A percentile compares a stretch with the other conserved stretches of the same genome.
These are phyloP conservation scores for Larimichthys crocea DNA, from an alignment of 2,113 vertebrate species.

Conservation along the genomic window DNA sequence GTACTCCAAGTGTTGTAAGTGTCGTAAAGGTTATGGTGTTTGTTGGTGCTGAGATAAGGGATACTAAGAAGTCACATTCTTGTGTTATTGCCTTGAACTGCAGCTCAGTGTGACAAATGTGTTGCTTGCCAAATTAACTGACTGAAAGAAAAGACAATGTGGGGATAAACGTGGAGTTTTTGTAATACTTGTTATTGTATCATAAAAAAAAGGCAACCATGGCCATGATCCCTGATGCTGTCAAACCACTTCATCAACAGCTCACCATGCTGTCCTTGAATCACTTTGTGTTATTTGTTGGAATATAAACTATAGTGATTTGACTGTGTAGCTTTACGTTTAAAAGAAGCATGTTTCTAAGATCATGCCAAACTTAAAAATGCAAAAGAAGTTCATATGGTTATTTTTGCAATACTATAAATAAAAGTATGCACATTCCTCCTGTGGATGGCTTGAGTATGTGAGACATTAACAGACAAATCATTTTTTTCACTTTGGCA, in stretches of 20 bases:
- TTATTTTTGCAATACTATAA: slow-evolving; percentile 56
- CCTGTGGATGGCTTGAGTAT: slow-evolving; percentile 19
- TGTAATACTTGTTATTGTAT: slow-evolving; percentile 21
- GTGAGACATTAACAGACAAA: slow-evolving; percentile 5
- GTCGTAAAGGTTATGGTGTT: slow-evolving; percentile 45
- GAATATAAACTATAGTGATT: slow-evolving; percentile 65
- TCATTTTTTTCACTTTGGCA: neutral
- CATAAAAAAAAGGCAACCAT: neutral
- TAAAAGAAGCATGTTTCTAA: slow-evolving; percentile 59
- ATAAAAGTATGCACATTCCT: slow-evolving; percentile 56
- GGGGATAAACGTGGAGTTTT: slow-evolving; percentile 7
- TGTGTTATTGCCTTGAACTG: slow-evolving; percentile 45
- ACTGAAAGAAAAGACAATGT: slow-evolving; percentile 59
- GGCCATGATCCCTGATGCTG: slow-evolving; percentile 15
- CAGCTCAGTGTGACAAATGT: slow-evolving; percentile 41
- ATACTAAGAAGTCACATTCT: slow-evolving; percentile 38
- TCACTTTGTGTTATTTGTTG: slow-evolving; percentile 56
- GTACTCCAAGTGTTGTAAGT: slow-evolving; percentile 14
- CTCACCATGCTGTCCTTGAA: slow-evolving; percentile 13
- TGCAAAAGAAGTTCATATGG: slow-evolving; percentile 27
- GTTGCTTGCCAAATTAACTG: slow-evolving; percentile 60
- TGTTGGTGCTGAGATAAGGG: slow-evolving; percentile 60
- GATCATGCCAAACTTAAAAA: slow-evolving; percentile 57
- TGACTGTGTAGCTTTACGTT: slow-evolving; percentile 69
- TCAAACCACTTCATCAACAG: slow-evolving; percentile 18